Conservation (phyloP, 2,888 invertebrate genomes). For the Amorpha juglandis region DNA sequence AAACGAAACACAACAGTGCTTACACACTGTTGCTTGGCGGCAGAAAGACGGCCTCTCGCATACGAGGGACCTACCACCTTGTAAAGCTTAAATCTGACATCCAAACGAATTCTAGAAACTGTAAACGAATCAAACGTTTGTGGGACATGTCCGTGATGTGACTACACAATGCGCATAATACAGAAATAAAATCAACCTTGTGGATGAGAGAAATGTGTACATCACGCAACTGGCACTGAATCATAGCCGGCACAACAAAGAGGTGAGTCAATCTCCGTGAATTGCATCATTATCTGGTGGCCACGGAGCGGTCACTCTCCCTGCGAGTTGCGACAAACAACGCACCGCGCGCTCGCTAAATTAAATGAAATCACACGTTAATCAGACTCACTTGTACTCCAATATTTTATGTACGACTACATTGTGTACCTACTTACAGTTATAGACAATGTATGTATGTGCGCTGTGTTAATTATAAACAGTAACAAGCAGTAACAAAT, state of each 20-base stretch:
- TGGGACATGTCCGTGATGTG: constrained; percentile 37
- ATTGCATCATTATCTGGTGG: constrained; percentile 54
- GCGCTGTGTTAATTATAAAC: background rate
- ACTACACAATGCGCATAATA: constrained; percentile 47
- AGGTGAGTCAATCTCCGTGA: constrained; percentile 55
- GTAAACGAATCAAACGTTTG: constrained; percentile 26
- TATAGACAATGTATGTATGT: background rate
- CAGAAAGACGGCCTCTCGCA: too few species aligned
- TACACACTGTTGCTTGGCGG: too few species aligned
- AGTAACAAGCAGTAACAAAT: background rate
- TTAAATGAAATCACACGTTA: constrained; percentile 37
- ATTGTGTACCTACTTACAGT: background rate
- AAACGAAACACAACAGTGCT: too few species aligned
- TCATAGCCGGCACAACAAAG: constrained; percentile 48
- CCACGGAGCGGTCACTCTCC: constrained; percentile 37
- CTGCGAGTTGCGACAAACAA: constrained; percentile 31
- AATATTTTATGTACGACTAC: constrained; percentile 8
- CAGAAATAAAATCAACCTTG: constrained; percentile 58
- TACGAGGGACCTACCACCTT: too few species aligned
- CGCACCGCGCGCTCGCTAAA: constrained; percentile 27
- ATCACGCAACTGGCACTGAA: constrained; percentile 61
- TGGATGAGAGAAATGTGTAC: constrained; percentile 61
- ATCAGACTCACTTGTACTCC: constrained; percentile 27
- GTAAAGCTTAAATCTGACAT: background rate
- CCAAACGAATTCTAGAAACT: constrained; percentile 22